Evolutionary conservation across 2,888 invertebrate species (phyloP).

Genomic region (Drosophila barbarae): DNA sequence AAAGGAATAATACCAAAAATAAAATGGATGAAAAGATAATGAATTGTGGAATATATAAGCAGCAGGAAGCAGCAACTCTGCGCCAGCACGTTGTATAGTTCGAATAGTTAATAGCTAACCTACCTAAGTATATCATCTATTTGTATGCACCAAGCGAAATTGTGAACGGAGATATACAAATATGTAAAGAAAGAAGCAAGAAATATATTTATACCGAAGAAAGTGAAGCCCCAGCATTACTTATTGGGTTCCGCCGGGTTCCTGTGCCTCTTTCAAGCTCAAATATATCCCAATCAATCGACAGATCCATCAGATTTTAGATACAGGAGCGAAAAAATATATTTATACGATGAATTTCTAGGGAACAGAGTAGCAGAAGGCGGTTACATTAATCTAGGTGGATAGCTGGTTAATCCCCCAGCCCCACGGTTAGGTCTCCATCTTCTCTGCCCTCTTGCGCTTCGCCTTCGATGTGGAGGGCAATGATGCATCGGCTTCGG

Average conservation of each 20-base stretch:
- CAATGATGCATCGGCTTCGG: constrained; percentile 30
- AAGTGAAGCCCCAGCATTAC: background rate
- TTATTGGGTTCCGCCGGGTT: background rate
- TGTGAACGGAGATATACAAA: constrained; percentile 10
- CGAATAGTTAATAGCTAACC: constrained; percentile 38
- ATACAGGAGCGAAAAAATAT: background rate
- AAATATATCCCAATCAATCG: background rate
- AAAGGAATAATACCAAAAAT: constrained; percentile 26
- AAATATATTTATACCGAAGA: constrained; percentile 39
- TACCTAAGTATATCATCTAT: constrained; percentile 5
- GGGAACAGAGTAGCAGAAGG: background rate
- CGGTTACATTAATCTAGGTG: background rate
- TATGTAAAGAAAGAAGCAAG: constrained; percentile 7
- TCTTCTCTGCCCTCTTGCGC: constrained; percentile 43
- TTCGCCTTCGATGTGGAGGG: constrained; percentile 33
- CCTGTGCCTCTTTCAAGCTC: background rate
- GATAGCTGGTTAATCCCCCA: background rate
- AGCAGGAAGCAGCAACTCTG: constrained; percentile 4
- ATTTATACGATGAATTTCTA: background rate
- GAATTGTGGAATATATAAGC: constrained; percentile 10
- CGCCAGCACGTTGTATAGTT: constrained; percentile 39
- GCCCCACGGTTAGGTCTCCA: constrained; percentile 19
- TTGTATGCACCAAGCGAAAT: constrained; percentile 20
- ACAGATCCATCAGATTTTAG: background rate
- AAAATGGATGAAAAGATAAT: background rate